A percentile compares a stretch with the other conserved stretches of the same genome.
phyloP scores from a whole-genome alignment of 2,888 invertebrate species.

The Endotricha flammealis region DNA sequence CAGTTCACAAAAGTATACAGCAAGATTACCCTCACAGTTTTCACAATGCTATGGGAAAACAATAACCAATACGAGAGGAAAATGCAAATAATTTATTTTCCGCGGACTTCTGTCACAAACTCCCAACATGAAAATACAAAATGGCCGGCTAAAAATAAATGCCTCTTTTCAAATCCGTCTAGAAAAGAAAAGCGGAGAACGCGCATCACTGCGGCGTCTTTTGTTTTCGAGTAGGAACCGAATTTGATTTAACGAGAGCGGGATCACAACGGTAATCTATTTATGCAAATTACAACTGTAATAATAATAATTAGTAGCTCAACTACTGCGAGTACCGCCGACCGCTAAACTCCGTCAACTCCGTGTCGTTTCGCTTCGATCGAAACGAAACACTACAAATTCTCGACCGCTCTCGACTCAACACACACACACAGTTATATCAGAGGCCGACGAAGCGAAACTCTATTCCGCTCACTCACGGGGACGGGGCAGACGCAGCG shows the following conservation, averaged over 20 bases:
- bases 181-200: not conserved
- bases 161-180: slow-evolving; percentile 27
- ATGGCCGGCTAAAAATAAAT: slow-evolving; percentile 60
- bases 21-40: slow-evolving; percentile 4
- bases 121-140: slow-evolving; percentile 56
- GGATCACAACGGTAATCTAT: slow-evolving; percentile 35
- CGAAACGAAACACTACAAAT: slow-evolving; percentile 24
- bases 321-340: slow-evolving; percentile 11
- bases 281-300: slow-evolving; percentile 40
- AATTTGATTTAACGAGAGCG: not conserved
- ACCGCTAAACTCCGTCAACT: slow-evolving; percentile 3
- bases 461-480: slow-evolving; percentile 57
- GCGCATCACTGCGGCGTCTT: not conserved
- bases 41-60: slow-evolving; percentile 12
- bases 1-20: slow-evolving; percentile 2
- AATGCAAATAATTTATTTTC: slow-evolving; percentile 46
- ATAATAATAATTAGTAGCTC: slow-evolving; percentile 24
- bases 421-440: slow-evolving; percentile 13
- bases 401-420: slow-evolving; percentile 5
- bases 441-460: slow-evolving; percentile 32
- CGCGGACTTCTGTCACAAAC: slow-evolving; percentile 44
- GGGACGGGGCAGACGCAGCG: slow-evolving; percentile 36
- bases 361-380: slow-evolving; percentile 24
- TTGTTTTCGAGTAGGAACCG: not conserved
- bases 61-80: slow-evolving; percentile 21